Base-by-base conservation (phyloP, 2,113 vertebrate species). In the Phylloscopus trochiloides region DNA sequence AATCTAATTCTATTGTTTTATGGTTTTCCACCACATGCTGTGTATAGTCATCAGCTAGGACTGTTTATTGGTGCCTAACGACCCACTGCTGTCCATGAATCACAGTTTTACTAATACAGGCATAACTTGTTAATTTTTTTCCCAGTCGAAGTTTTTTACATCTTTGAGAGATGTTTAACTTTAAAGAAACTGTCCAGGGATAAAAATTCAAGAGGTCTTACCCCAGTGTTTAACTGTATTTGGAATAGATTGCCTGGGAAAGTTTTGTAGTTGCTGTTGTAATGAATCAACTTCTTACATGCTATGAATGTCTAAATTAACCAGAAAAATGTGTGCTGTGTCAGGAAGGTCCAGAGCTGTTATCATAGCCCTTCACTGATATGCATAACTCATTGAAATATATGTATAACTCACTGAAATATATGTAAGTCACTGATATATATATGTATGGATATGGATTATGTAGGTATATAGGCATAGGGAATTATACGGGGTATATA, bases 1-100 rank as follows among this genome's bases (percentile, higher is more conserved):
- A 74, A 87, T 91, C 58, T 91, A 77, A 94, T 85, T 90, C 40
- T 85, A 75, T 55, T 94, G 17, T 81, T 92, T 89, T 77, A 77
- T 62, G 58, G 24, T 91, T 90, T 78, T 36, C 45, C 16, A 79
- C 45, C 73, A 91, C 85, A 90, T 72, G 54, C 74, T 87, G 87
- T 13, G 65, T 90, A 6, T 7, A 78, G 31, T 72, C 57, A 88
- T 92, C 84, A 90, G 19, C 45, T 65, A 78, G 52, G 48, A 91
- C 34, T 82, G 22, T 74, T 87, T 94, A 87, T 85, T 67, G 61
- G 31, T 90, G 70, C 66, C 70, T 85, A 93, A 90, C 26, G 17
- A 87, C 67, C 48, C 21, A 68, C 70, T 78, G 43, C 17, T 90
- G 47, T 29, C 66, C 48, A 59, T 72, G 77, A 87, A 82, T 91